These are phyloP conservation scores for Drosophila lacertosa DNA, from an alignment of 1,140 invertebrate genomes.

Conservation along the genomic window DNA sequence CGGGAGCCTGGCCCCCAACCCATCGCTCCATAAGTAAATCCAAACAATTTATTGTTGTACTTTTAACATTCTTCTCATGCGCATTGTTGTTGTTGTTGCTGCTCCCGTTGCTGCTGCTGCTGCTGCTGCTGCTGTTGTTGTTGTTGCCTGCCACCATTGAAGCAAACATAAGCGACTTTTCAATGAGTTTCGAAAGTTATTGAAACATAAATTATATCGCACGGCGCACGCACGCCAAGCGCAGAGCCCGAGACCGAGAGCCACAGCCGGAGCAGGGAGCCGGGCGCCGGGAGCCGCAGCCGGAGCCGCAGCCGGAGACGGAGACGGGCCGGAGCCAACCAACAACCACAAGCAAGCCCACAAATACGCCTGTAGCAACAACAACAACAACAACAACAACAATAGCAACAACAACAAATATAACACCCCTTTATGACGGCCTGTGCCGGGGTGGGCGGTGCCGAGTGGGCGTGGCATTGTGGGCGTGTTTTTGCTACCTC, in stretches of 20 bases:
- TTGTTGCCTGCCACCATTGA: conserved; percentile 67
- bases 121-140: conserved; percentile 31
- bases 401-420: conserved; percentile 51
- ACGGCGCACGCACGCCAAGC: conserved; percentile 76
- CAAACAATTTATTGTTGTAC: conserved; percentile 82
- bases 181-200: conserved; percentile 82
- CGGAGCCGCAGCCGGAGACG: neutral
- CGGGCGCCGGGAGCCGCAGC: no score
- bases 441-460: conserved; percentile 2
- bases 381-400: conserved; percentile 49
- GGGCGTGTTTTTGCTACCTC: conserved; percentile 30
- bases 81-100: conserved; percentile 61
- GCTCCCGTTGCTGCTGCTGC: conserved; percentile 5
- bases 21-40: conserved; percentile 69
- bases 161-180: conserved; percentile 81
- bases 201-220: conserved; percentile 82
- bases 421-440: conserved; percentile 61
- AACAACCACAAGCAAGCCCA: conserved; percentile 51
- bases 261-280: neutral
- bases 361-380: conserved; percentile 15
- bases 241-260: conserved; percentile 36
- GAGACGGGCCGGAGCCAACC: conserved; percentile 4
- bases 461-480: neutral
- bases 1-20: neutral
- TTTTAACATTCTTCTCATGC: conserved; percentile 78